Conservation (phyloP, 2,797 vertebrate species). For the Odontamblyopus rebecca region DNA sequence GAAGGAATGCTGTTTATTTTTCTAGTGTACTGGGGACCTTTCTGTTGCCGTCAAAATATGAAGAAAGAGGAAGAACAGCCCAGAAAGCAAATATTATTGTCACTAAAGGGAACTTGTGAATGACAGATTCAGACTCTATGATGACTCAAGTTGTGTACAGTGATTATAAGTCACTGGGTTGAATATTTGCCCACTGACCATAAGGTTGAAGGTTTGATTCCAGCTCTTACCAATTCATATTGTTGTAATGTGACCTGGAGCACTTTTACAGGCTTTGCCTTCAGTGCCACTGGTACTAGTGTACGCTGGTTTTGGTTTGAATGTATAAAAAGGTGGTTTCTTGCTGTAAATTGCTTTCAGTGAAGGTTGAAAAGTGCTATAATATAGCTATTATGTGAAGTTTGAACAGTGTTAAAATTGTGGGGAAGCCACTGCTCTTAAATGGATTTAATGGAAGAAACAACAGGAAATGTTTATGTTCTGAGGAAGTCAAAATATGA, state of each 20-base stretch:
- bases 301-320: background rate
- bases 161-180: background rate
- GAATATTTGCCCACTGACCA: background rate
- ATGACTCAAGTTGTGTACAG: background rate
- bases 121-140: background rate
- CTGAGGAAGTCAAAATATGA: conserved; percentile 8
- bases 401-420: background rate
- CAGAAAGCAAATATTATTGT: conserved; percentile 9
- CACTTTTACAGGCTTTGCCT: too few relatives aligned
- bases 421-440: background rate
- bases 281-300: too few relatives aligned
- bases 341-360: background rate
- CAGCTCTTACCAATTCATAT: too few relatives aligned
- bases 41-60: background rate
- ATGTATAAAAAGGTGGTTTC: background rate
- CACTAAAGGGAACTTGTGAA: background rate
- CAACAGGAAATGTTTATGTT: background rate
- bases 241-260: too few relatives aligned
- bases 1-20: conserved; percentile 5
- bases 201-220: background rate
- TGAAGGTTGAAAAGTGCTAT: background rate
- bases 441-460: conserved; percentile 1
- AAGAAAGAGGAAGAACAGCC: background rate
- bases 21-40: conserved; percentile 3
- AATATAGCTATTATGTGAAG: background rate